Evolutionary conservation across 2,888 invertebrate genomes (phyloP), one percentile per base, ranked within the genome.

Genomic region (Tenthredo notha): DNA sequence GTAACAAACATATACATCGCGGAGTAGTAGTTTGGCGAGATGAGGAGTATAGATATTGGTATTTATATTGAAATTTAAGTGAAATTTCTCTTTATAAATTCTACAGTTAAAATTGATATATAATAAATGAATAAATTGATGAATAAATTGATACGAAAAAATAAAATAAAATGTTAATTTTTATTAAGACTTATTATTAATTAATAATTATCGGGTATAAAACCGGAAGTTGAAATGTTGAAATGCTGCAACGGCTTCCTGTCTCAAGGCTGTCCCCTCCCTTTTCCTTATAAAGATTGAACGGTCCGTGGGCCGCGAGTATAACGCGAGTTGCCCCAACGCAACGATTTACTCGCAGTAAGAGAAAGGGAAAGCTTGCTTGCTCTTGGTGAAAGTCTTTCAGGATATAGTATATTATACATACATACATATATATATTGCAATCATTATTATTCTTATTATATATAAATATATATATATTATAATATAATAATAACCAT

Each of bases 301-400:
- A 80, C 65, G 61, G 61, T 18, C 61, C 65, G 80, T 74, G 72
- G 72, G 72, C 72, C 40, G 61, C 37, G 33, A 67, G 33, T 33
- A 67, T 33, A 33, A 67, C 67, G 33, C 25, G 29, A 67, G 25
- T 33, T 33, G 67, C 25, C 67, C 18, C 33, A 15, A 33, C 33
- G 15, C 67, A 33, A 61, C 80, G 80, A 80, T 80, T 80, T 80
- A 61, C 54, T 80, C n/a, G 12, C 65, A 84, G 86, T 85, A 87
- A 86, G 90, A 92, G 92, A 92, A 92, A 92, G 92, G 92, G 92
- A 92, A 92, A 92, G 92, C 92, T 90, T 88, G 74, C 21, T 74
- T n/a, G 18, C 25, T 80, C 89, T 89, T 88, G 91, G 92, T 91
- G 92, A 92, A 92, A 92, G 92, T 92, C 90, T 89, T 89, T 88